Base-by-base conservation (phyloP, 2,113 vertebrate genomes). In the Datnioides undecimradiatus region DNA sequence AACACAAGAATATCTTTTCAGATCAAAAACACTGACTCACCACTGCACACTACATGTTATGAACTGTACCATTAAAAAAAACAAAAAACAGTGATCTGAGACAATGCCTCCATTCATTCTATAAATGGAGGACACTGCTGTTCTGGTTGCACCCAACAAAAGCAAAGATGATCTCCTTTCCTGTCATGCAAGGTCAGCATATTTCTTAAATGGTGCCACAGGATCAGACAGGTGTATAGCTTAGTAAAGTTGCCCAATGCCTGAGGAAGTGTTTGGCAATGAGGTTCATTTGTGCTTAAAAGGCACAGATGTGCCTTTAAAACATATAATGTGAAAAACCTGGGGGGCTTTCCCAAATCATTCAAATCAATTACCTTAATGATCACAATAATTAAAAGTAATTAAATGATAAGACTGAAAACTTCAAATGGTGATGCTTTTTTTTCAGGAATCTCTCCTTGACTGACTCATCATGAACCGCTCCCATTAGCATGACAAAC, bases 401-500 rank as follows among this genome's bases (percentile, higher is more conserved):
- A n/a, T n/a, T n/a, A n/a, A n/a, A n/a, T n/a, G n/a, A n/a, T n/a
- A n/a, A n/a, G n/a, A n/a, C n/a, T 58, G 0, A 40, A 70, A 41
- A 25, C 9, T 59, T 77, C 36, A 46, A 7, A 43, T 10, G 4
- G 45, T n/a, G 14, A 7, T n/a, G n/a, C 3, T 7, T 38, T 8
- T 49, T 49, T 46, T n/a, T 51, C 12, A 82, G 76, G 60, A 73
- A 54, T 27, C 34, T 73, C 33, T 78, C 73, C 46, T 79, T 31
- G 27, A 83, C 41, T 79, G 75, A 68, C 75, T 59, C 52, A 38
- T 34, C 38, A 54, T 58, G 43, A 73, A 63, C 69, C 43, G 0
- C 74, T 84, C 76, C 79, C 58, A 57, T 84, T 64, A 76, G 68
- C 73, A 75, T 68, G 54, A 91, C 58, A 85, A 88, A 86, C 81